These are phyloP conservation scores for Neoascia interrupta DNA, from an alignment of 2,888 invertebrate species.

Conservation along the genomic window DNA sequence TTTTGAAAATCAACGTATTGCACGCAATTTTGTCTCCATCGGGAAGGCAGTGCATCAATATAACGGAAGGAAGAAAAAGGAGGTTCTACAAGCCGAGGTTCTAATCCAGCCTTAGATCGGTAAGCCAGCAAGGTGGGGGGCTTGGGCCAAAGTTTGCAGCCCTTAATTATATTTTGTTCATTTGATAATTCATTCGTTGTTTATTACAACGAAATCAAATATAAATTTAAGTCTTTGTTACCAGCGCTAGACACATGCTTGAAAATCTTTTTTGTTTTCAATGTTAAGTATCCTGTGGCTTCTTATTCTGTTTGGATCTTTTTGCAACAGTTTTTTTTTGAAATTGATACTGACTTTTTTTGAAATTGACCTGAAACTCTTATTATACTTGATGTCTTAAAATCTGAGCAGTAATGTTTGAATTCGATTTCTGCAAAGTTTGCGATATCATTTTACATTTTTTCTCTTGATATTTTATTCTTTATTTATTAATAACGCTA, in stretches of 20 bases:
- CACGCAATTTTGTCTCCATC: not conserved
- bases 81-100: not conserved
- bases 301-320: constrained; percentile 15
- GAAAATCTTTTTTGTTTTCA: constrained; percentile 4
- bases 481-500: too few species aligned
- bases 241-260: not conserved
- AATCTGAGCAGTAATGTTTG: too few species aligned
- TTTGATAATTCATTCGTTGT: too few species aligned
- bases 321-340: constrained; percentile 16
- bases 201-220: too few species aligned
- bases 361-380: too few species aligned
- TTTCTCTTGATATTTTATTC: too few species aligned
- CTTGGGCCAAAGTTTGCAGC: constrained; percentile 9
- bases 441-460: too few species aligned
- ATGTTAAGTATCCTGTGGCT: not conserved
- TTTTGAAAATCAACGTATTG: not conserved
- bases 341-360: constrained; percentile 16
- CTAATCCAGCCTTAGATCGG: constrained; percentile 6
- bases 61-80: not conserved
- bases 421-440: too few species aligned
- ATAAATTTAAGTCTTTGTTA: not conserved
- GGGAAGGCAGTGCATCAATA: not conserved
- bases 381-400: too few species aligned
- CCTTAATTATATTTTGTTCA: not conserved
- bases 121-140: constrained; percentile 6